These are phyloP conservation scores for Mesorhabditis sp. DNA, from an alignment of 2,888 invertebrate species.

Conservation along the genomic window DNA sequence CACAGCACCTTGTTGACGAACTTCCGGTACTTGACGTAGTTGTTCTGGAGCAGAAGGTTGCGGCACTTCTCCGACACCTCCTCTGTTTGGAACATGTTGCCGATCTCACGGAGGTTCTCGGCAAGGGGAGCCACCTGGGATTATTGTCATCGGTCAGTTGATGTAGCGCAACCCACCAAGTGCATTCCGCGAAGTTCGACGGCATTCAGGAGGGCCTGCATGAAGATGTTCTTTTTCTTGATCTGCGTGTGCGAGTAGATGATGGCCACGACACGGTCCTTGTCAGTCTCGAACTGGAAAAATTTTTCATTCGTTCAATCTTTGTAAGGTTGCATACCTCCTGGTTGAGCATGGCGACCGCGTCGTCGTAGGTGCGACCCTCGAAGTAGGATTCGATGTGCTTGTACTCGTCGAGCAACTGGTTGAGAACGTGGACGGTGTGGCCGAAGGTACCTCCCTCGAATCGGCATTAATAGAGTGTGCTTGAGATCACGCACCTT, in stretches of 20 bases:
- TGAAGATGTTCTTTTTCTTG: slow-evolving; percentile 35
- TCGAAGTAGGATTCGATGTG: slow-evolving; percentile 40
- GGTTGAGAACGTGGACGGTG: slow-evolving; percentile 24
- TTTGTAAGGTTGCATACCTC: slow-evolving; percentile 14
- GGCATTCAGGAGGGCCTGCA: slow-evolving; percentile 32
- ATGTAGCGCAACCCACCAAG: slow-evolving; percentile 9
- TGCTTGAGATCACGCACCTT: slow-evolving; percentile 10
- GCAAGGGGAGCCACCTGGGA: slow-evolving; percentile 21
- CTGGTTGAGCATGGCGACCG: slow-evolving; percentile 36
- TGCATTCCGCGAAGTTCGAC: slow-evolving; percentile 20
- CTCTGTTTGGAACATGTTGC: slow-evolving; percentile 42
- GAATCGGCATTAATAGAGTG: background rate
- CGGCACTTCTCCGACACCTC: slow-evolving; percentile 31
- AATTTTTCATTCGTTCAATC: background rate
- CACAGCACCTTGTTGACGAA: slow-evolving; percentile 28
- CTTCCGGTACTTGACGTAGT: slow-evolving; percentile 27
- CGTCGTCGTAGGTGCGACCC: slow-evolving; percentile 40
- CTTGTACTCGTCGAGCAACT: slow-evolving; percentile 31
- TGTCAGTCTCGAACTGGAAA: slow-evolving; percentile 27
- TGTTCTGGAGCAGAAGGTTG: slow-evolving; percentile 29
- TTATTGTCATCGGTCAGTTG: background rate
- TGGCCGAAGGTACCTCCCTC: slow-evolving; percentile 8
- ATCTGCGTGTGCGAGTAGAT: slow-evolving; percentile 56
- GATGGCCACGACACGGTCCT: slow-evolving; percentile 44
- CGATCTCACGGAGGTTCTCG: slow-evolving; percentile 37